Base-by-base conservation (phyloP, 2,888 invertebrate species). In the Andrena dorsata region DNA sequence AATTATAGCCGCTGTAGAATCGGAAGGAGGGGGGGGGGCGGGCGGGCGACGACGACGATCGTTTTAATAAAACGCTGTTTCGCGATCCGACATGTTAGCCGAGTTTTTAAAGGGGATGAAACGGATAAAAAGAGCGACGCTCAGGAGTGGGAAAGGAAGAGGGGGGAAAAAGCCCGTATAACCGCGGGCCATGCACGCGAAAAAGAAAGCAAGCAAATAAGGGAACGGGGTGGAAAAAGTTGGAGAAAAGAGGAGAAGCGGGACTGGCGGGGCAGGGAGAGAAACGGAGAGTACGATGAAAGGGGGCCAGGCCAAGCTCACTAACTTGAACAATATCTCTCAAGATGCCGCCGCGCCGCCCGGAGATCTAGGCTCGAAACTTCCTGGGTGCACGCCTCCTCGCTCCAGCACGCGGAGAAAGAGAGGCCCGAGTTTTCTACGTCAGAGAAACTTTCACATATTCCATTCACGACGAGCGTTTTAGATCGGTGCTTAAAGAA, bases 261-360 rank as follows among this genome's bases (percentile, higher is more conserved):
- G 30, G 68, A 64, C 16, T 23, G 32, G 32, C 63, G 65, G 6
- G 30, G 63, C 51, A 23, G 26, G 58, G 64, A 66, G 63, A 53
- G 78, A 70, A 69, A 71, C 20, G 56, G 69, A 56, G 83, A 83
- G 83, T 61, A 80, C 75, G 80, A 84, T 82, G 85, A 79, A 78
- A 77, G 77, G 70, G 70, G 76, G 77, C 74, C 85, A 66, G 82
- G 68, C 76, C 74, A 79, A 80, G 78, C 82, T 76, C 84, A 76
- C 88, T 87, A 90, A 89, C 88, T 90, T 86, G 86, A 89, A 90
- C 89, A 90, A 89, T 90, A 90, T 90, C 88, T 89, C 83, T 87
- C 83, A 87, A 90, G 90, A 90, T 88, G 89, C 87, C 80, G 80
- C 76, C 80, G 86, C 83, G 80, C 74, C 80, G 86, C 83, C 80